phyloP scores from a whole-genome alignment of 2,888 invertebrate genomes.

The Phyllotreta cruciferae region DNA sequence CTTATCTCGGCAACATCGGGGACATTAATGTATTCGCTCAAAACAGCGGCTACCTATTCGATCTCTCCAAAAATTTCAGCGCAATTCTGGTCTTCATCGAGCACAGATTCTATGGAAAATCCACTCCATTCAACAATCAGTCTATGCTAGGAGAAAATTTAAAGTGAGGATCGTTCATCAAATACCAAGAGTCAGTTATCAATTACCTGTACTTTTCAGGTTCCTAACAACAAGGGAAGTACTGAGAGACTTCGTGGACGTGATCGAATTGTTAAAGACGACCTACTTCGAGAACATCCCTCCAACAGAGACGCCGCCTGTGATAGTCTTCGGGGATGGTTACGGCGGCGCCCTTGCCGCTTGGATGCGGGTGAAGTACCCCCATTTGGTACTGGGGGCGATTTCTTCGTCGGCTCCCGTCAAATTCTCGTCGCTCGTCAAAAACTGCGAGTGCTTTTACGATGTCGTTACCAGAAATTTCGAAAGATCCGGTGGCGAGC shows the following conservation, averaged over 20 bases:
- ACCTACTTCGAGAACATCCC: constrained; percentile 42
- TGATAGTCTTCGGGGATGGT: constrained; percentile 86
- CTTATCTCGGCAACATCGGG: constrained; percentile 96
- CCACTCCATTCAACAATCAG: constrained; percentile 84
- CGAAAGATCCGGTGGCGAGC: constrained; percentile 56
- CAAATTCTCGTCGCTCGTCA: constrained; percentile 81
- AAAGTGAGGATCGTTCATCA: too few species aligned
- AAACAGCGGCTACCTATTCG: constrained; percentile 95
- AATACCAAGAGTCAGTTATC: too few species aligned
- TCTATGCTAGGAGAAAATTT: constrained; percentile 57
- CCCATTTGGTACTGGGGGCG: constrained; percentile 85
- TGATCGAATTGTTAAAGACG: constrained; percentile 71
- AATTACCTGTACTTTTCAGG: constrained; percentile 48
- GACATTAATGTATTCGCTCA: constrained; percentile 86
- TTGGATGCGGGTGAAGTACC: constrained; percentile 96
- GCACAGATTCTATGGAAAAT: constrained; percentile 93
- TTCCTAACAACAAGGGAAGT: constrained; percentile 91
- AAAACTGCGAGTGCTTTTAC: constrained; percentile 78
- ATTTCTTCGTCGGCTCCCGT: constrained; percentile 93
- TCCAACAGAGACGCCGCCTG: constrained; percentile 67
- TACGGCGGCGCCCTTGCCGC: constrained; percentile 99
- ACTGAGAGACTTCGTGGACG: constrained; percentile 87
- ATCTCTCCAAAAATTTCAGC: constrained; percentile 78
- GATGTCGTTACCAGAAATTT: constrained; percentile 83
- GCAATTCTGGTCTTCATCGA: constrained; percentile 92